Evolutionary conservation across 2,888 invertebrate species (phyloP), one percentile per base, ranked within the genome.

Genomic region (Scelioninae gen. 2): DNA sequence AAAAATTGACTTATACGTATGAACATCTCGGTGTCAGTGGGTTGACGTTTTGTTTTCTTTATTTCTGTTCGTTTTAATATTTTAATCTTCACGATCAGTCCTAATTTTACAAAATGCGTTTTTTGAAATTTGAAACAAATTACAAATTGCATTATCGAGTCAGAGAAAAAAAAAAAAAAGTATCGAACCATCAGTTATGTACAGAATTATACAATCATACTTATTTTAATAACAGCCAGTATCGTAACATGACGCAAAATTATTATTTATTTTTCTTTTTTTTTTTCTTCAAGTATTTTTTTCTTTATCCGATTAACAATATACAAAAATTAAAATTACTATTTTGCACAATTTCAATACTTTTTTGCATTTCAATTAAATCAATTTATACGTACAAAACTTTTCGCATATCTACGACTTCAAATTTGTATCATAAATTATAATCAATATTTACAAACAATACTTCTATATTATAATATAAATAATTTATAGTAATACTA

Each of bases 151-250:
- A 11, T 43, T 11, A 6, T 22, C 28, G 31, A 18, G 43, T 57
- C n/a, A n/a, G n/a, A n/a, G n/a, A n/a, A n/a, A n/a, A n/a, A 25
- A 53, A 16, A 37, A 39, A 46, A 15, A 65, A 72, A 60, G 43
- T 43, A 71, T 71, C 64, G 60, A 73, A 68, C 68, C 63, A 50
- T 57, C 50, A 37, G 55, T 68, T 73, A 73, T 73, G 35, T 73
- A 68, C 63, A 73, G 37, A 73, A 73, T 58, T 73, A 73, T 73
- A 73, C 73, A 73, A 63, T 67, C 48, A 46, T 57, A 45, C 67
- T 53, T 67, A 73, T 19, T 63, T 63, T 68, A 73, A 6, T 57
- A 48, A 67, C 48, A 67, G 68, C 73, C 67, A 68, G 35, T 53
- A 61, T 69, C 53, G 16, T 39, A 73, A 73, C 73, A 65, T 73